These are phyloP conservation scores for Pocillopora meandrina DNA, from an alignment of 92 coral and sea anemone species.

Conservation along the genomic window DNA sequence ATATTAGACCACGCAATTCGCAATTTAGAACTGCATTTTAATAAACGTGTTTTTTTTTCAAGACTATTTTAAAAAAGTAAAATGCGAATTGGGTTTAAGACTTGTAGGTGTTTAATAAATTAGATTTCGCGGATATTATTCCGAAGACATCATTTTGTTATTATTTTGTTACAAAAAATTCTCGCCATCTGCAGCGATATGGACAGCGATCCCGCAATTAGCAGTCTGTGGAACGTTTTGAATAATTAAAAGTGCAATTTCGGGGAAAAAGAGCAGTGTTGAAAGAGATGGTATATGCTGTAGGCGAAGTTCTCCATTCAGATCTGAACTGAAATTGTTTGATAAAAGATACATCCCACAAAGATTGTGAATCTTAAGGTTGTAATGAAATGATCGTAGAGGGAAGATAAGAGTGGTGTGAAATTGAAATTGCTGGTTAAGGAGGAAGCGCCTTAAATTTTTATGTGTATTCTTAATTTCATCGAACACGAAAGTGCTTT, in stretches of 20 bases:
- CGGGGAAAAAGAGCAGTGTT: neutral
- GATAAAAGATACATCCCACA: no score
- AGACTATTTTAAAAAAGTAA: neutral
- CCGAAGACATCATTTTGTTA: no score
- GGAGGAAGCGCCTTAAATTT: neutral
- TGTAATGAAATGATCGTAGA: neutral
- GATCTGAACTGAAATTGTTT: no score
- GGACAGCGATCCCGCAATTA: neutral
- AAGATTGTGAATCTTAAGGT: neutral
- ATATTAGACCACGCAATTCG: neutral
- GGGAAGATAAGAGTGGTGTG: neutral
- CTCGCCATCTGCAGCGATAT: no score
- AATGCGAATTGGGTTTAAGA: neutral
- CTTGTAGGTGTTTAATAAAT: neutral
- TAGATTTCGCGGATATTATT: neutral
- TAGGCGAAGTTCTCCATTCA: neutral
- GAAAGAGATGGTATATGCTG: neutral
- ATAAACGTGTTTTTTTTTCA: no score
- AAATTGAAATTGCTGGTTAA: neutral
- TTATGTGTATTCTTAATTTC: constrained; percentile 20
- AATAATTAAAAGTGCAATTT: neutral
- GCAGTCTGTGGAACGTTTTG: neutral
- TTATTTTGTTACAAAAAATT: no score
- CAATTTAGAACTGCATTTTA: neutral
- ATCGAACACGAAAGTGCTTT: neutral